Base-by-base conservation (phyloP, 2,113 vertebrate genomes). In the Notarius quadriscutis region DNA sequence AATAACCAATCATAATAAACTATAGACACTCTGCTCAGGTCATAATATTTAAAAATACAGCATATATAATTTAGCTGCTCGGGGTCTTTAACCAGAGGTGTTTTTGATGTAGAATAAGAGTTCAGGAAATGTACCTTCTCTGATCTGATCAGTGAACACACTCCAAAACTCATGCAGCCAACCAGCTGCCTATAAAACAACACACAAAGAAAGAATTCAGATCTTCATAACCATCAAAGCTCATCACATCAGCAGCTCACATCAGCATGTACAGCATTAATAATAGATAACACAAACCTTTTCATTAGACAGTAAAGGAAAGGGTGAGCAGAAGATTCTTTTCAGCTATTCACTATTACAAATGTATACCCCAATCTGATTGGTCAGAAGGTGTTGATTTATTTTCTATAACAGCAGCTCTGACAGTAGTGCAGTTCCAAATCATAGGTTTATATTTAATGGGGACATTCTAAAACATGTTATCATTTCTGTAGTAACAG, bases 131-230 rank as follows among this genome's bases (percentile, higher is more conserved):
- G 65, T 91, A 97, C 97, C 96, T 98, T 97, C 50, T 95, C 91
- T 0, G 90, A 92, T 84, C 92, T 92, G 94, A 97, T 92, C 48
- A 99, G 95, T n/a, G 97, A 97, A 93, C 93, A 96, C 86, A 98
- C 91, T 0, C 97, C 96, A 0, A 99, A 99, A 93, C 97, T 98
- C 97, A 97, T 96, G 92, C 97, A 99, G 78, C 97, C 97, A 0
- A 98, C 90, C 25, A 98, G 94, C 14, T 90, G 93, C 84, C 97
- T 99, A 91, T 60, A 80, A 85, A 88, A 41, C 87, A 69, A 86
- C n/a, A 80, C 30, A 86, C 15, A 80, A 34, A 58, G n/a, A 69
- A 77, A 62, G 41, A 53, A 41, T 25, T 80, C 11, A 60, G 30
- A 80, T 22, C 30, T 41, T 84, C n/a, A 48, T 11, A 17, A 55